Conservation (phyloP, 2,888 invertebrate species). For the Xiphydria camelus region DNA sequence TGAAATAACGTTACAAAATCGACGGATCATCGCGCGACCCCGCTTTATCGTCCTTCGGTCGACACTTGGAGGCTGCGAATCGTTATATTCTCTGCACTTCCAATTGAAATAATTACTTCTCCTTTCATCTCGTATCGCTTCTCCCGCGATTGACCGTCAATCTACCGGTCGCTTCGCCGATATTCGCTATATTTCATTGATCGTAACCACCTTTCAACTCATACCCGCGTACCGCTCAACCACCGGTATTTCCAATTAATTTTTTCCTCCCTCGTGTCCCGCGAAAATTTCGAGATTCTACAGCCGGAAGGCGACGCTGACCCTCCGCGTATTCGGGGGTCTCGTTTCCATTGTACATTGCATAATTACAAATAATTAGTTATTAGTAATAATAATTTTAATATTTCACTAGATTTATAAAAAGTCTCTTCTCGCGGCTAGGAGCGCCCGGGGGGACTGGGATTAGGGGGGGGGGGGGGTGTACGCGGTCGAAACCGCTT, state of each 20-base stretch:
- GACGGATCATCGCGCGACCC: slow-evolving; percentile 21
- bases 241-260: no score
- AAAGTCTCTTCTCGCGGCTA: slow-evolving; percentile 33
- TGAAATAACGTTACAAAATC: slow-evolving; percentile 19
- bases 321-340: slow-evolving; percentile 30
- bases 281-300: neutral
- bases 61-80: no score
- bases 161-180: no score
- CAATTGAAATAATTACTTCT: neutral
- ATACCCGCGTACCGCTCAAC: no score
- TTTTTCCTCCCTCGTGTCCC: neutral
- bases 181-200: no score
- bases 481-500: slow-evolving; percentile 32
- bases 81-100: neutral
- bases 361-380: slow-evolving; percentile 36
- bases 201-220: no score
- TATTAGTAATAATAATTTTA: slow-evolving; percentile 39
- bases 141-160: no score
- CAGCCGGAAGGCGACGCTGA: slow-evolving; percentile 12
- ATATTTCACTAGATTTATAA: slow-evolving; percentile 55
- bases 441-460: neutral
- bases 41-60: no score
- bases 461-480: slow-evolving; percentile 17
- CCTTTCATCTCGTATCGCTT: neutral
- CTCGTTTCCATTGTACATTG: slow-evolving; percentile 46